Conservation (phyloP, 2,113 vertebrate genomes). For the Boulengeromyrus knoepffleri region DNA sequence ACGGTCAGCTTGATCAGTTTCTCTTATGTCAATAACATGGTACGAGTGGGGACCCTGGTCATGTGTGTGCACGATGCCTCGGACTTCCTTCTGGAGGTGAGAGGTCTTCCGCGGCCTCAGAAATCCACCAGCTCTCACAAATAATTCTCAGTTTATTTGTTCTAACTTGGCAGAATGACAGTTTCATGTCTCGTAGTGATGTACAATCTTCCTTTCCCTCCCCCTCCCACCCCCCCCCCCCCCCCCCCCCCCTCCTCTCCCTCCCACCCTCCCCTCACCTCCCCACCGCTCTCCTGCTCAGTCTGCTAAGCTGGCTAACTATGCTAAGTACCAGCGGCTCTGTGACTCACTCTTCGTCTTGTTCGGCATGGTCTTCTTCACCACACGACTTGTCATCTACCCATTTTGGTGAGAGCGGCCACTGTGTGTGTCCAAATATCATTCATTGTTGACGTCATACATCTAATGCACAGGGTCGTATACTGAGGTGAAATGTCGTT, state of each 20-base stretch:
- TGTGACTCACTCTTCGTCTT: constrained; percentile 86
- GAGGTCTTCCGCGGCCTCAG: background rate
- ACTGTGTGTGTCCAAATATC: background rate
- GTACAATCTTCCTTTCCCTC: background rate
- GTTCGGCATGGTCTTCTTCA: constrained; percentile 78
- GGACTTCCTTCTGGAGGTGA: constrained; percentile 88
- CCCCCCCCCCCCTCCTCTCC: too few relatives aligned
- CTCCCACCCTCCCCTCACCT: too few relatives aligned
- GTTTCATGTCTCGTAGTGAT: background rate
- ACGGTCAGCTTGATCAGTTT: constrained; percentile 81
- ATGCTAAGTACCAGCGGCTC: constrained; percentile 83
- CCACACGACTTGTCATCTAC: constrained; percentile 80
- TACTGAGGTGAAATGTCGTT: background rate
- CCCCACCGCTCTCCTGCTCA: too few relatives aligned
- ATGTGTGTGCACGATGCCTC: constrained; percentile 83
- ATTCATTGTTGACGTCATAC: background rate
- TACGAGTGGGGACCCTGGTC: constrained; percentile 81
- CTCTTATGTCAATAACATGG: constrained; percentile 93
- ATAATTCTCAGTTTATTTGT: background rate
- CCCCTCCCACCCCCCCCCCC: too few relatives aligned
- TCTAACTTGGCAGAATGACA: background rate
- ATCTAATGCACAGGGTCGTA: background rate
- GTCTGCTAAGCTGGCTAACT: too few relatives aligned
- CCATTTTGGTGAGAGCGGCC: constrained; percentile 79
- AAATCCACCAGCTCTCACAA: background rate